phyloP scores from a whole-genome alignment of 2,888 invertebrate genomes.

The Corbicula japonica region DNA sequence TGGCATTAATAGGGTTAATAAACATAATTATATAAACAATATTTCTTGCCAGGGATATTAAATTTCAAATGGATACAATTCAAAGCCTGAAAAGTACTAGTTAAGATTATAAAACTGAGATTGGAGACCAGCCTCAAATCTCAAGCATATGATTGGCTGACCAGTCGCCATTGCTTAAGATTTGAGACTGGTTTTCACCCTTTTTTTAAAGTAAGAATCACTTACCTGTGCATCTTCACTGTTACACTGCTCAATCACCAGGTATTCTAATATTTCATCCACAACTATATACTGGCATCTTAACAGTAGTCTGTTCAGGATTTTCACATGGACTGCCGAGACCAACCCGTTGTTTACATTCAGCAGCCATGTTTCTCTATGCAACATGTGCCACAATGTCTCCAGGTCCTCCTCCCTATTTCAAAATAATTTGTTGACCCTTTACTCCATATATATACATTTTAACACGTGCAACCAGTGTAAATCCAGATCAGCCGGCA shows the following conservation, averaged over 20 bases:
- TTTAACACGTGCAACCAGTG: not conserved
- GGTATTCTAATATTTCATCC: slow-evolving; percentile 8
- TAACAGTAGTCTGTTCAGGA: slow-evolving; percentile 25
- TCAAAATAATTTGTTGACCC: not conserved
- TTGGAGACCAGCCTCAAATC: too few species aligned
- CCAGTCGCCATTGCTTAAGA: too few species aligned
- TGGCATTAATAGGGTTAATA: not conserved
- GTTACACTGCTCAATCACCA: slow-evolving; percentile 2
- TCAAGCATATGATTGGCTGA: too few species aligned
- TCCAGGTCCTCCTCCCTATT: slow-evolving; percentile 7
- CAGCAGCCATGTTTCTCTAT: slow-evolving; percentile 31
- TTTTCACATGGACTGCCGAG: slow-evolving; percentile 32
- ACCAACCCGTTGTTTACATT: slow-evolving; percentile 25
- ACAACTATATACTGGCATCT: not conserved
- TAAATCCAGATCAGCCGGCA: too few species aligned
- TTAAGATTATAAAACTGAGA: too few species aligned
- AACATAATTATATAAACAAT: too few species aligned
- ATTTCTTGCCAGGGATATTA: too few species aligned
- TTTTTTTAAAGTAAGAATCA: too few species aligned
- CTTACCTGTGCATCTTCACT: slow-evolving; percentile 6
- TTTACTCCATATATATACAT: not conserved
- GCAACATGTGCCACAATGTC: slow-evolving; percentile 20
- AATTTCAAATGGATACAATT: too few species aligned
- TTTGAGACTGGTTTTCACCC: too few species aligned
- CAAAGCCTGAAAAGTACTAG: too few species aligned